Conservation (phyloP, 2,113 vertebrate genomes). For the Astur gentilis region DNA sequence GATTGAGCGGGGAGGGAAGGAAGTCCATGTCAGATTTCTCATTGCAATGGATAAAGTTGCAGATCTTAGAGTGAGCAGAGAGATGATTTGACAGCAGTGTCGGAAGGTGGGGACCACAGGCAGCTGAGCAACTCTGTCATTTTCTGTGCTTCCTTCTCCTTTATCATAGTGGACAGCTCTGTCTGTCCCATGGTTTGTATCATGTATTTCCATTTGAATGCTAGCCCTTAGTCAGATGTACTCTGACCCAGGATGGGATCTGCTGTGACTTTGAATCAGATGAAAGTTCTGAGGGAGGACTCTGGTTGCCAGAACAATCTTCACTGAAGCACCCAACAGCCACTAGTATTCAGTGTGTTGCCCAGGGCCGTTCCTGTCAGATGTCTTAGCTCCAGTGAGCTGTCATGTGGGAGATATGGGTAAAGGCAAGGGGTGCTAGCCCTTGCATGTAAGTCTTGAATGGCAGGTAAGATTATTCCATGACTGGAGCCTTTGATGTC, state of each 20-base stretch:
- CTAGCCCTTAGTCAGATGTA: background rate
- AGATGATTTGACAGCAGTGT: background rate
- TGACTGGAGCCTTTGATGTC: background rate
- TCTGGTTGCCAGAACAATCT: background rate
- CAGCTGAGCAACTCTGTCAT: background rate
- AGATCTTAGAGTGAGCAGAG: background rate
- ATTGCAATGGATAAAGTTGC: background rate
- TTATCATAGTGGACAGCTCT: background rate
- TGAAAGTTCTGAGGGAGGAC: background rate
- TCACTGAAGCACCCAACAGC: background rate
- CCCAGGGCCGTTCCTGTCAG: background rate
- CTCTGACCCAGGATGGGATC: background rate
- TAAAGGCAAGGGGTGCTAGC: background rate
- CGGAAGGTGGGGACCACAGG: background rate
- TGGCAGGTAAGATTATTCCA: background rate
- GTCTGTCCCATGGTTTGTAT: background rate
- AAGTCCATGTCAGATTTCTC: background rate
- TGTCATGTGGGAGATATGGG: background rate
- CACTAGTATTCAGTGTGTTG: background rate
- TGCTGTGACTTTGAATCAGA: background rate
- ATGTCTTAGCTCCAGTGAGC: background rate
- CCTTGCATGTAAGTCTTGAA: background rate
- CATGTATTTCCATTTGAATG: background rate
- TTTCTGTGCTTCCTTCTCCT: background rate
- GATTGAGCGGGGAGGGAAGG: background rate